Conservation (phyloP, 2,797 vertebrate genomes). For the Bovichtus diacanthus region DNA sequence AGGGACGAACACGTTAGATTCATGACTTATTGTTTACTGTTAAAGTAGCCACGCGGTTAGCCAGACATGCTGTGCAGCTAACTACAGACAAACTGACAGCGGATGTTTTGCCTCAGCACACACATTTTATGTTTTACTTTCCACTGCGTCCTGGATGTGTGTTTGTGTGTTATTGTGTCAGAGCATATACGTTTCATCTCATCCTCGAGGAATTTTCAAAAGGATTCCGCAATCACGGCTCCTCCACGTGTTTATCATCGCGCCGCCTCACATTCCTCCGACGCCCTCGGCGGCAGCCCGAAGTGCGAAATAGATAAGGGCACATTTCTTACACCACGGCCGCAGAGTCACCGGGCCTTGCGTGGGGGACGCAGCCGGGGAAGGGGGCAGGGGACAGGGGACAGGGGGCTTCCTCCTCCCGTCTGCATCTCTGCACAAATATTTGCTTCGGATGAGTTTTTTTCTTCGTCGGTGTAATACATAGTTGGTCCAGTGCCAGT, state of each 20-base stretch:
- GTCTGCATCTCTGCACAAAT: constrained; percentile 62
- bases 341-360: constrained; percentile 40
- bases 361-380: constrained; percentile 41
- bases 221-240: constrained; percentile 28
- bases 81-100: not conserved
- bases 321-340: constrained; percentile 36
- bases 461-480: constrained; percentile 55
- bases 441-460: constrained; percentile 66
- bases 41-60: too few species aligned
- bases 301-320: constrained; percentile 75
- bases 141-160: not conserved
- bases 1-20: too few species aligned
- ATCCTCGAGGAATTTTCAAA: constrained; percentile 58
- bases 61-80: not conserved
- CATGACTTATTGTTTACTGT: too few species aligned
- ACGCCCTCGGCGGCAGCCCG: constrained; percentile 40
- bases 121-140: accelerated
- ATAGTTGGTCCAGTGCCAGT: constrained; percentile 68
- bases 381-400: not conserved
- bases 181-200: constrained; percentile 29
- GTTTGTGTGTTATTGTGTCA: constrained; percentile 51
- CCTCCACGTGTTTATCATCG: constrained; percentile 62
- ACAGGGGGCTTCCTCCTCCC: constrained; percentile 19
- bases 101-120: not conserved
- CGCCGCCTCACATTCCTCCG: constrained; percentile 65